phyloP scores from a whole-genome alignment of 2,797 vertebrate species.

The Pagetopsis macropterus region DNA sequence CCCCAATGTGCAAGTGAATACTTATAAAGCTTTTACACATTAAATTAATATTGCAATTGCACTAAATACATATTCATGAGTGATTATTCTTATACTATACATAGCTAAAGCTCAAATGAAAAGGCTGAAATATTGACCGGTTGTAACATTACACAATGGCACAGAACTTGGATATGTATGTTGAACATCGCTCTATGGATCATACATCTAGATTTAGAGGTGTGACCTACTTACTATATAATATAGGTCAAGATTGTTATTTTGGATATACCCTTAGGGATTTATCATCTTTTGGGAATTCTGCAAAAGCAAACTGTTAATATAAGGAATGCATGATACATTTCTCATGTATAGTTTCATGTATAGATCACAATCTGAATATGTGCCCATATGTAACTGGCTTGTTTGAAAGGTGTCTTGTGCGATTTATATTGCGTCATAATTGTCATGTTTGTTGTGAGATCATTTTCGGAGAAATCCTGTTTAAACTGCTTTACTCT shows the following conservation, averaged over 20 bases:
- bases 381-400: neutral
- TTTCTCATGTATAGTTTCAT: neutral
- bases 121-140: neutral
- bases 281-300: neutral
- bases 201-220: neutral
- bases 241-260: neutral
- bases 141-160: neutral
- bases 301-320: neutral
- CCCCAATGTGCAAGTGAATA: neutral
- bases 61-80: neutral
- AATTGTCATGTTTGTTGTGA: neutral
- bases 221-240: neutral
- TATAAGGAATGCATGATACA: neutral
- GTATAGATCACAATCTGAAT: rapidly evolving
- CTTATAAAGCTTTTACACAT: neutral
- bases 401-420: neutral
- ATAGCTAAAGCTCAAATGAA: conserved; percentile 7
- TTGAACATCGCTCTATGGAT: neutral
- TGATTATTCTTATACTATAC: neutral
- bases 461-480: conserved; percentile 26
- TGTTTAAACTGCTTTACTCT: conserved; percentile 14
- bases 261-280: neutral
- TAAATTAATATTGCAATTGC: conserved; percentile 1
- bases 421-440: neutral
- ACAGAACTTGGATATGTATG: neutral